Evolutionary conservation across 2,888 invertebrate genomes (phyloP), one percentile per base, ranked within the genome.

Genomic region (Drosophila mettleri): DNA sequence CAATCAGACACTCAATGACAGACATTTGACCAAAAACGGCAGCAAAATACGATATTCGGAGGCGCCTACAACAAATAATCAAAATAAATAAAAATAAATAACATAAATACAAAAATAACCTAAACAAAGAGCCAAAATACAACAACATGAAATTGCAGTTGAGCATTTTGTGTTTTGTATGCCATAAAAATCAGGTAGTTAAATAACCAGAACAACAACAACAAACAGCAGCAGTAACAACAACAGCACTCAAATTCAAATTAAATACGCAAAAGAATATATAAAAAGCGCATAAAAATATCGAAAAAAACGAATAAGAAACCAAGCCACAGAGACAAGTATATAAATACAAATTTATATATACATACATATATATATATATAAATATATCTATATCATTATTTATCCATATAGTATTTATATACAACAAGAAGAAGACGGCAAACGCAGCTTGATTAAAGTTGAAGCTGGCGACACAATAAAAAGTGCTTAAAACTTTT

Each of bases 221-320:
- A 60, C 57, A 61, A 48, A 24, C 18, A 34, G 46, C 48, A 46
- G n/a, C 54, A 38, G 24, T 36, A 58, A 68, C 63, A 72, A 48
- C 38, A 66, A 41, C 31, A 48, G 54, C 60, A 62, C 52, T 27
- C 46, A 69, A 70, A 73, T 68, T 64, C 60, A 73, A 87, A 78
- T 81, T 45, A 76, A 85, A 85, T 78, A 69, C 79, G 76, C 73
- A 81, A 87, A 73, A 78, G 69, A 78, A 69, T 87, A 81, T 46
- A 74, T 69, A 82, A 72, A 72, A 75, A 53, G 39, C 74, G 62
- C 41, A 68, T 77, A 63, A 77, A 71, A 80, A 63, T 41, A 59
- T 55, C 27, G 45, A 54, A 22, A 55, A 22, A 55, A 54, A 53
- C 45, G 14, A 49, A 29, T 20, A 34, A 41, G 20, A 57, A 49